Percentiles rank a stretch among this genome's conserved stretches.
Evolutionary conservation across 2,797 vertebrate genomes (phyloP).

Genomic region (Pipistrellus pygmaeus): DNA sequence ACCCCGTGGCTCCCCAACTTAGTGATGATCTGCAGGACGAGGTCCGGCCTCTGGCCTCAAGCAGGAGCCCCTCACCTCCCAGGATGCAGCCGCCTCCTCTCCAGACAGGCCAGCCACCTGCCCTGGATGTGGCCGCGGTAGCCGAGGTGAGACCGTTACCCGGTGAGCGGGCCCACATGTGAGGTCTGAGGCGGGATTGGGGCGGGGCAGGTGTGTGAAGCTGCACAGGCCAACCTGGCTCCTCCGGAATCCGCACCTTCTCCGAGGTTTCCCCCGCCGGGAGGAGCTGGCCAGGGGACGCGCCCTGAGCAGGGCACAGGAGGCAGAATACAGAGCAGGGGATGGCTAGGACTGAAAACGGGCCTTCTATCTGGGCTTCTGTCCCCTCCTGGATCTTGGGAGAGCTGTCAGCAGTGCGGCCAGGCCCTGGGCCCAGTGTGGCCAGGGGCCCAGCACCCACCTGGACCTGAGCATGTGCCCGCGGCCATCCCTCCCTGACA

Average conservation of each 20-base stretch:
- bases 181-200: background rate
- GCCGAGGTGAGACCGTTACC: background rate
- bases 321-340: background rate
- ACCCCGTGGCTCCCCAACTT: background rate
- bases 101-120: background rate
- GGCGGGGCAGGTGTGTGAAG: accelerated
- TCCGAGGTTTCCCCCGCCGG: background rate
- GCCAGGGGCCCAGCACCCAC: too few species aligned
- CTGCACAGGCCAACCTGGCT: background rate
- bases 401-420: background rate
- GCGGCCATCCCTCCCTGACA: accelerated
- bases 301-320: background rate
- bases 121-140: background rate
- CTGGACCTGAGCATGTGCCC: background rate
- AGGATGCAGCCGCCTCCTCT: background rate
- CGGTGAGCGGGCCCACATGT: background rate
- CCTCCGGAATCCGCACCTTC: background rate
- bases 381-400: too few species aligned
- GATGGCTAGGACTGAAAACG: background rate
- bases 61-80: background rate
- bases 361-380: background rate
- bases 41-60: accelerated
- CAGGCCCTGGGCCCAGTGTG: background rate
- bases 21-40: background rate
- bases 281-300: background rate